A percentile compares a stretch with the other conserved stretches of the same genome.
Conservation (phyloP, 2,888 invertebrate species). For the Tanytarsus gracilentus region DNA sequence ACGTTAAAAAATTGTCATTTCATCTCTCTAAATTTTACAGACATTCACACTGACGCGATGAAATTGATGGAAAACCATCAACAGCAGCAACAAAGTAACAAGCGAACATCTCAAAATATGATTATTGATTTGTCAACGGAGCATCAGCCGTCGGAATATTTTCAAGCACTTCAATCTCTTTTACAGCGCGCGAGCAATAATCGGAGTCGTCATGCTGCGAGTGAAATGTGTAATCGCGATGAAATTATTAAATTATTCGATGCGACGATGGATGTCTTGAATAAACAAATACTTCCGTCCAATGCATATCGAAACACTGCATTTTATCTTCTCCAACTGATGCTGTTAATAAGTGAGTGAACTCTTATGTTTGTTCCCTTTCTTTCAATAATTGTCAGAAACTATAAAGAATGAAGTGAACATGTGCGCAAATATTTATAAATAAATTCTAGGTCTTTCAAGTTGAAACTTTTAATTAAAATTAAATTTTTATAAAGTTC, state of each 20-base stretch:
- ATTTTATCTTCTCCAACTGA: constrained; percentile 35
- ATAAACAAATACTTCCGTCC: constrained; percentile 33
- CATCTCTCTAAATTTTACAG: too few species aligned
- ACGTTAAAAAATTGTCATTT: too few species aligned
- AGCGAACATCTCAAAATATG: constrained; percentile 31
- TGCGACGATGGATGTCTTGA: constrained; percentile 34
- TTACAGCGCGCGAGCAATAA: constrained; percentile 37
- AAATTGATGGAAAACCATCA: constrained; percentile 32
- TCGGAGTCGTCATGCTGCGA: constrained; percentile 34
- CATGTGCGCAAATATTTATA: too few species aligned
- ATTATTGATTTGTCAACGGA: constrained; percentile 31
- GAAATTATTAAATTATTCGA: constrained; percentile 33
- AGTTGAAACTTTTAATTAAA: too few species aligned
- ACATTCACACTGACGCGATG: constrained; percentile 37
- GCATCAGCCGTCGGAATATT: constrained; percentile 35
- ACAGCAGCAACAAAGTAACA: constrained; percentile 31
- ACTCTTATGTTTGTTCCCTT: not conserved
- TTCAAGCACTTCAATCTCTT: constrained; percentile 38
- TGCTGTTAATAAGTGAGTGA: constrained; percentile 37
- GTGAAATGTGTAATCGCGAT: constrained; percentile 33
- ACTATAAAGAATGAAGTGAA: too few species aligned
- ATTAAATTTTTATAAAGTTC: too few species aligned
- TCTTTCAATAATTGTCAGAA: too few species aligned
- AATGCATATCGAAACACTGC: constrained; percentile 37
- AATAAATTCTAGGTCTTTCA: too few species aligned